Evolutionary conservation across 2,797 vertebrate species (phyloP).

Genomic region (Diplodus puntazzo): DNA sequence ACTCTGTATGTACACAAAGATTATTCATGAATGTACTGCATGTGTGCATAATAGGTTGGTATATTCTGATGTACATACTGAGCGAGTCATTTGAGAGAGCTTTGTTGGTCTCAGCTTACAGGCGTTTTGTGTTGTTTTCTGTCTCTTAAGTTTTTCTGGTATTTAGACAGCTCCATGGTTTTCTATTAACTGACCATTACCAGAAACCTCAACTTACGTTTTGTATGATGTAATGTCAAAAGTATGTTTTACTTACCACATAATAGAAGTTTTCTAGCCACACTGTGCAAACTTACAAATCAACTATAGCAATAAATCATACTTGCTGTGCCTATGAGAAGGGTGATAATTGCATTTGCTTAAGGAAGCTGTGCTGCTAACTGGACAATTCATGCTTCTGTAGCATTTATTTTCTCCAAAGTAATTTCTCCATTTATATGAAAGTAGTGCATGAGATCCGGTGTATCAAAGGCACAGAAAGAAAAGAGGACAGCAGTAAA

Average conservation of each 20-base stretch:
- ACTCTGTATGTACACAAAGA: constrained; percentile 15
- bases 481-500: not conserved
- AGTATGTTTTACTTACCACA: not conserved
- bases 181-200: not conserved
- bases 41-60: constrained; percentile 1
- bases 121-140: not conserved
- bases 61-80: constrained; percentile 29
- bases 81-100: not conserved
- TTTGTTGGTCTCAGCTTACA: constrained; percentile 1
- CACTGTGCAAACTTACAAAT: not conserved
- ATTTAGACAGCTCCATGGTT: not conserved
- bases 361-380: not conserved
- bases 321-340: constrained; percentile 7
- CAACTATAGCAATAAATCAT: not conserved
- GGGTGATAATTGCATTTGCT: constrained; percentile 9
- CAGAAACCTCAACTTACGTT: constrained; percentile 17
- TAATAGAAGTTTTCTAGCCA: constrained; percentile 8
- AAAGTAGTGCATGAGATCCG: constrained; percentile 7
- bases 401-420: constrained; percentile 9
- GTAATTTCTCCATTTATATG: not conserved
- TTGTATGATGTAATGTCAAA: not conserved
- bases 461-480: not conserved
- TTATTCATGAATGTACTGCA: constrained; percentile 8
- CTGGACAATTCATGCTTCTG: not conserved
- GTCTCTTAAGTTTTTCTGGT: not conserved